These are phyloP conservation scores for Meleagris gallopavo DNA, from an alignment of 2,113 vertebrate genomes.

Conservation along the genomic window DNA sequence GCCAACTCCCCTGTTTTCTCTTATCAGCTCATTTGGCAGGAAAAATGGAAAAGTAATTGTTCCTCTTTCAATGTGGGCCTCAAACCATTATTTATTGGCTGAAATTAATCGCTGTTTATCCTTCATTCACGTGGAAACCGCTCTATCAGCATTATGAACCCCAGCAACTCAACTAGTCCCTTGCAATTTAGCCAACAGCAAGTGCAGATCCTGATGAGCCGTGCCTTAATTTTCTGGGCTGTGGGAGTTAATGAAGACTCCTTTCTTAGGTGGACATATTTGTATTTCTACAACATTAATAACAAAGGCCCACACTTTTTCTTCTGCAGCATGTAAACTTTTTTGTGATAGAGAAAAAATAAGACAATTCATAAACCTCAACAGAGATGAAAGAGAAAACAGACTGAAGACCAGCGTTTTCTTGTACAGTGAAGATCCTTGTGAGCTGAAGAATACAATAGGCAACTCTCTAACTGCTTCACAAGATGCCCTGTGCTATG, in stretches of 20 bases:
- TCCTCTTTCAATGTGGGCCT: conserved; percentile 88
- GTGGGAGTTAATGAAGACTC: conserved; percentile 88
- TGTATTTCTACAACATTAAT: conserved; percentile 89
- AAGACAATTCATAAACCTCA: background rate
- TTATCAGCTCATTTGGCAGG: conserved; percentile 98
- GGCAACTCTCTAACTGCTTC: background rate
- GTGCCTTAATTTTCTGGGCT: conserved; percentile 88
- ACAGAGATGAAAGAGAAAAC: background rate
- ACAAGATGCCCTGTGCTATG: background rate
- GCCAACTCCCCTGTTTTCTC: conserved; percentile 95
- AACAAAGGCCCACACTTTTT: conserved; percentile 78
- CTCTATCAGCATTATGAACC: conserved; percentile 89
- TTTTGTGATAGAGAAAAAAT: background rate
- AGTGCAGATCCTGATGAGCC: conserved; percentile 84
- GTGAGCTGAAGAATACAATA: background rate
- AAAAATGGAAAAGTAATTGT: conserved; percentile 97
- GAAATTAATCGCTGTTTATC: conserved; percentile 95
- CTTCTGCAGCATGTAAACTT: conserved; percentile 77
- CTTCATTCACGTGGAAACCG: conserved; percentile 87
- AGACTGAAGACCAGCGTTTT: background rate
- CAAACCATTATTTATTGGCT: conserved; percentile 93
- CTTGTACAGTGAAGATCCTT: background rate
- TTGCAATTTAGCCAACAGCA: conserved; percentile 85
- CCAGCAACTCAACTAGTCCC: conserved; percentile 82
- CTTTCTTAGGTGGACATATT: conserved; percentile 86